Percentiles rank a stretch among this genome's conserved stretches.
phyloP scores from a whole-genome alignment of 2,797 vertebrate genomes.

The Nannoperca australis region DNA sequence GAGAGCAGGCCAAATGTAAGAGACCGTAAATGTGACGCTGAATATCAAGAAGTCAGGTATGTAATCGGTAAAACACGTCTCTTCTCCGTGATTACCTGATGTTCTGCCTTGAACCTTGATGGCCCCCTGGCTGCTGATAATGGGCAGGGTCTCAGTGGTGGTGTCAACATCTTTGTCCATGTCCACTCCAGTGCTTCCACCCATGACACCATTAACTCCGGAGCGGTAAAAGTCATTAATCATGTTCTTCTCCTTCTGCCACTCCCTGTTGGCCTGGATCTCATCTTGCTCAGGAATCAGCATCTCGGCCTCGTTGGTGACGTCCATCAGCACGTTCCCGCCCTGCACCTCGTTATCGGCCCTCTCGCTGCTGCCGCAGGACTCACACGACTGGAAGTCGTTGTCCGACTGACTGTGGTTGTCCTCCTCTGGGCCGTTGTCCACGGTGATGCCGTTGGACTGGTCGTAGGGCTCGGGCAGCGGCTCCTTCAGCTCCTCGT shows the following conservation, averaged over 20 bases:
- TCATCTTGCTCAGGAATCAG: conserved; percentile 91
- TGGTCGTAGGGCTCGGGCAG: conserved; percentile 89
- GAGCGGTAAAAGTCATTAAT: conserved; percentile 90
- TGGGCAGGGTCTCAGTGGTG: conserved; percentile 83
- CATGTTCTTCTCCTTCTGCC: conserved; percentile 93
- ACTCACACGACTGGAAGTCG: conserved; percentile 95
- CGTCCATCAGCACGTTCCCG: conserved; percentile 69
- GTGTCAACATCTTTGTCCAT: conserved; percentile 92
- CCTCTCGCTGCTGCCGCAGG: conserved; percentile 92
- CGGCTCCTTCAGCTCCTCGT: conserved; percentile 96
- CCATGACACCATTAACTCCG: conserved; percentile 66
- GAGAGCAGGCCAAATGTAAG: conserved; percentile 12
- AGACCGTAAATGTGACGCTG: background rate
- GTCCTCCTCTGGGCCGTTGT: conserved; percentile 88
- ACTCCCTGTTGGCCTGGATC: conserved; percentile 90
- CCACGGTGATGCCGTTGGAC: conserved; percentile 70
- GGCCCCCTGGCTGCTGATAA: conserved; percentile 92
- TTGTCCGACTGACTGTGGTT: conserved; percentile 91
- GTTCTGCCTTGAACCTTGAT: conserved; percentile 93
- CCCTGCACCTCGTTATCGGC: conserved; percentile 87
- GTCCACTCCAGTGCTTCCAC: conserved; percentile 85
- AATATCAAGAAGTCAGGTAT: background rate
- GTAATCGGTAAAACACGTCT: background rate
- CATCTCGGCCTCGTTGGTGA: conserved; percentile 92
- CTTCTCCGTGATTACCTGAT: conserved; percentile 82